Percentiles rank a stretch among this genome's conserved stretches.
Conservation (phyloP, 2,113 vertebrate genomes). For the Xiphophorus maculatus region DNA sequence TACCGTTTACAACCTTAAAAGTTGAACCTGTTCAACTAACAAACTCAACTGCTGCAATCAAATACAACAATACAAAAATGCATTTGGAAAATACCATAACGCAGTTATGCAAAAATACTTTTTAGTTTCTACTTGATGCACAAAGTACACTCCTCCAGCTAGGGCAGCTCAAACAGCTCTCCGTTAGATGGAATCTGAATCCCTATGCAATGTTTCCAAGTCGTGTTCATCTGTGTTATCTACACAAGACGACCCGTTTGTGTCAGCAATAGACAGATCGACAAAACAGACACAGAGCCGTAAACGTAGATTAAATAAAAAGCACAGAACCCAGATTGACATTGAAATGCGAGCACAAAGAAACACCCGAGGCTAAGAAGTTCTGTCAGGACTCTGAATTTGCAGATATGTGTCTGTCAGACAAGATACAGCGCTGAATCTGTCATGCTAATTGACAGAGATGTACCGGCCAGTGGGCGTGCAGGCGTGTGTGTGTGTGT, state of each 20-base stretch:
- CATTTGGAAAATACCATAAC: not conserved
- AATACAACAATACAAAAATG: not conserved
- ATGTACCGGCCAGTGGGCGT: not conserved
- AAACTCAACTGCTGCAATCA: not conserved
- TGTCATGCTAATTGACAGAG: conserved; percentile 55
- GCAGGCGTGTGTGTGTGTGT: not conserved
- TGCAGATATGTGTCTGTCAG: conserved; percentile 35
- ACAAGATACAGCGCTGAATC: conserved; percentile 22
- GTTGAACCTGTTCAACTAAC: not conserved
- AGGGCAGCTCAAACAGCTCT: too few species aligned
- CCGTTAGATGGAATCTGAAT: too few species aligned
- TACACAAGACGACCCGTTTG: too few species aligned
- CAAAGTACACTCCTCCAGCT: too few species aligned
- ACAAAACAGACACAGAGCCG: not conserved
- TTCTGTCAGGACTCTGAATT: conserved; percentile 14
- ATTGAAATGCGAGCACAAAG: not conserved
- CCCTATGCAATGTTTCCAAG: too few species aligned
- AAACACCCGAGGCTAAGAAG: conserved; percentile 36
- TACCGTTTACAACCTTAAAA: not conserved
- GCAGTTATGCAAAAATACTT: not conserved
- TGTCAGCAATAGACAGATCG: too few species aligned
- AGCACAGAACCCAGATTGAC: not conserved
- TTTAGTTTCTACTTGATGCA: not conserved
- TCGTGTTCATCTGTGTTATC: too few species aligned
- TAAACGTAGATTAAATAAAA: not conserved